phyloP scores from a whole-genome alignment of 2,113 vertebrate genomes.

The Mirounga angustirostris region DNA sequence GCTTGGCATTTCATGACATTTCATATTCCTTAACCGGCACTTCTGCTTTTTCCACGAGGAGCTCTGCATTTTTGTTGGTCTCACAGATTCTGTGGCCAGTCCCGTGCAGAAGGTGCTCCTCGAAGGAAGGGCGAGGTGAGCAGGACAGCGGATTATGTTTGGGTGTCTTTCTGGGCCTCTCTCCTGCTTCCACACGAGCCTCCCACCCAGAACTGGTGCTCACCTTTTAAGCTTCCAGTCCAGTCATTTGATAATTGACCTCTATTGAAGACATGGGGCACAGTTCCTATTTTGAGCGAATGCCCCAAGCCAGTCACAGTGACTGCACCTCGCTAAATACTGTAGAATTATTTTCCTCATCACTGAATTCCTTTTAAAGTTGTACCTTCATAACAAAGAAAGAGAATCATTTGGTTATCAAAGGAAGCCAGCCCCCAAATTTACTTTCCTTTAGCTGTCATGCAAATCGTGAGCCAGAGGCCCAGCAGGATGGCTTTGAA shows the following conservation, averaged over 20 bases:
- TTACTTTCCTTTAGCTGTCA: slow-evolving; percentile 63
- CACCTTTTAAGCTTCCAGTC: neutral
- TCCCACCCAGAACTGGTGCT: neutral
- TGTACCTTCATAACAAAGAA: slow-evolving; percentile 52
- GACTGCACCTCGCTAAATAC: neutral
- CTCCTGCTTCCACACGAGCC: fast-evolving
- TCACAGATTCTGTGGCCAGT: fast-evolving
- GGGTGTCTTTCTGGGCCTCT: neutral
- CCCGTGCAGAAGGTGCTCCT: fast-evolving
- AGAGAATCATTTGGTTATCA: slow-evolving; percentile 73
- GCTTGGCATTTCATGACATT: neutral
- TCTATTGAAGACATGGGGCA: neutral
- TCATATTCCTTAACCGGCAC: fast-evolving
- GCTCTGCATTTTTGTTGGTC: fast-evolving
- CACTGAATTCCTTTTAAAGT: slow-evolving; percentile 56
- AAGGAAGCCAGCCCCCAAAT: slow-evolving; percentile 68
- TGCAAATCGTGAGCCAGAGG: slow-evolving; percentile 64
- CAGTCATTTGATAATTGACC: neutral
- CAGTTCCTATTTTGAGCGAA: neutral
- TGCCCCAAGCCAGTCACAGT: neutral
- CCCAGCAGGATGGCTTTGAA: slow-evolving; percentile 66
- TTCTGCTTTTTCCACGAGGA: neutral
- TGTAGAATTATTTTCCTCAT: slow-evolving; percentile 58
- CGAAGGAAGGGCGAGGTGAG: too few relatives aligned
- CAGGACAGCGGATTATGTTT: fast-evolving